These are phyloP conservation scores for Ceratina australensis DNA, from an alignment of 1,140 invertebrate genomes.

Conservation along the genomic window DNA sequence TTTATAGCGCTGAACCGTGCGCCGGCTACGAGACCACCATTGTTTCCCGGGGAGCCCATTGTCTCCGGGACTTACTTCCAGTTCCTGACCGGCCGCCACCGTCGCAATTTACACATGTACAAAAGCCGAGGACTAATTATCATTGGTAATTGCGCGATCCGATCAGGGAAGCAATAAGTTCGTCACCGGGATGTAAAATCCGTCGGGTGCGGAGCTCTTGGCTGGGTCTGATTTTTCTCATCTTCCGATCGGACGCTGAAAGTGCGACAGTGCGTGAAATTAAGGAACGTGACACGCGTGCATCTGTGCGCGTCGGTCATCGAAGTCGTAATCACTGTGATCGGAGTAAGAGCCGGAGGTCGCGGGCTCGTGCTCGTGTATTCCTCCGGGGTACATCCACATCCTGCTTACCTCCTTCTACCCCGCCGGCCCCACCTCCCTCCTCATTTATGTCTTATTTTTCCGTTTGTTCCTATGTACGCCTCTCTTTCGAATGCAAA, in stretches of 20 bases:
- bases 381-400: slow-evolving; percentile 22
- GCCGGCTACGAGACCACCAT: slow-evolving; percentile 66
- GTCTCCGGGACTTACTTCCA: slow-evolving; percentile 51
- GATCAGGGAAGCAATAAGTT: slow-evolving; percentile 44
- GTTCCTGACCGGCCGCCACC: slow-evolving; percentile 47
- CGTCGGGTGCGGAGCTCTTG: neutral
- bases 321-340: slow-evolving; percentile 72
- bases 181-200: too few species aligned
- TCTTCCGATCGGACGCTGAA: slow-evolving; percentile 30
- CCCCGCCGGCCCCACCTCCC: neutral
- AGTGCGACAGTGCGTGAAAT: slow-evolving; percentile 75
- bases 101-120: slow-evolving; percentile 67
- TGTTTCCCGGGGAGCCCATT: slow-evolving; percentile 67
- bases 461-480: neutral
- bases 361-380: slow-evolving; percentile 22
- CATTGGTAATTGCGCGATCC: slow-evolving; percentile 72
- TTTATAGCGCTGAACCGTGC: slow-evolving; percentile 72
- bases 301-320: slow-evolving; percentile 63
- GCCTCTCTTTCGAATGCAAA: slow-evolving; percentile 14
- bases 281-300: slow-evolving; percentile 38
- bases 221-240: slow-evolving; percentile 1
- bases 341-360: slow-evolving; percentile 49
- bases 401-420: slow-evolving; percentile 27
- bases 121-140: slow-evolving; percentile 71
- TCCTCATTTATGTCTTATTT: slow-evolving; percentile 40